Percentiles rank a stretch among this genome's conserved stretches.
Conservation (phyloP, 2,888 invertebrate species). For the Noctua fimbriata region DNA sequence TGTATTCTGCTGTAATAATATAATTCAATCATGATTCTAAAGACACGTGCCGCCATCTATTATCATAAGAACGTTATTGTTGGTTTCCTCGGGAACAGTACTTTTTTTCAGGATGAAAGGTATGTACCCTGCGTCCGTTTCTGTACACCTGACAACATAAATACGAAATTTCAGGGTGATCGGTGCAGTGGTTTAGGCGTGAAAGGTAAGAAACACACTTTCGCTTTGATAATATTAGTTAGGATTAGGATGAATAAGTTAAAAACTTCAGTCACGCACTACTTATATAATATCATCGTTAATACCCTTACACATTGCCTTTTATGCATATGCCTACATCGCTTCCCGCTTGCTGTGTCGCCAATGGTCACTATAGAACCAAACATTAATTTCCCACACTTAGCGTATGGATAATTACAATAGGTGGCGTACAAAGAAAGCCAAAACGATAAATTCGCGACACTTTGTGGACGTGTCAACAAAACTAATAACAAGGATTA, state of each 20-base stretch:
- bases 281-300: not conserved
- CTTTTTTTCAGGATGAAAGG: too few species aligned
- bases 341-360: constrained; percentile 63
- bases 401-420: constrained; percentile 78
- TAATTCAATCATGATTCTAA: too few species aligned
- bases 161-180: too few species aligned
- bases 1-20: too few species aligned
- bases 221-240: too few species aligned
- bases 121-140: too few species aligned
- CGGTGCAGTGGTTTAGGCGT: too few species aligned
- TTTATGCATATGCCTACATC: constrained; percentile 20
- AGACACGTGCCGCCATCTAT: too few species aligned
- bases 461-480: constrained; percentile 82
- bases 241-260: not conserved
- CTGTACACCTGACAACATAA: too few species aligned
- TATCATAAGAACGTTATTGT: too few species aligned
- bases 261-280: not conserved
- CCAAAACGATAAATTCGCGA: constrained; percentile 80
- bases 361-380: constrained; percentile 39
- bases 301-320: not conserved
- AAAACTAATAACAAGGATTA: constrained; percentile 83
- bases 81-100: too few species aligned
- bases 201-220: too few species aligned
- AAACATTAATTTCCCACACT: constrained; percentile 87
- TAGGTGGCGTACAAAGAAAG: constrained; percentile 74